Evolutionary conservation across 1,140 invertebrate species (phyloP).

Genomic region (Bactericera cockerelli): DNA sequence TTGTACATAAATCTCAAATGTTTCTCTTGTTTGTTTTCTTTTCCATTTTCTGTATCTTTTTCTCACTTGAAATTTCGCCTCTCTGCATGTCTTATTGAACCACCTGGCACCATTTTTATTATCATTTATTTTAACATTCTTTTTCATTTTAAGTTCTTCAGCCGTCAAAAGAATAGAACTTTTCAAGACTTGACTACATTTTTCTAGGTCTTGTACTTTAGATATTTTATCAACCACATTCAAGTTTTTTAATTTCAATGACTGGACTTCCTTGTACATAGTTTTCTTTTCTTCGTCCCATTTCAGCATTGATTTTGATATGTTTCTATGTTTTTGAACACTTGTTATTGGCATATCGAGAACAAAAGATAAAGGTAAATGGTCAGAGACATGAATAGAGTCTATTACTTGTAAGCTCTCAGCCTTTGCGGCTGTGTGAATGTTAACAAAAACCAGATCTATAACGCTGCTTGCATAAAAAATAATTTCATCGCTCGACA

Average conservation of each 20-base stretch:
- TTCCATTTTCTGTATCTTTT: neutral
- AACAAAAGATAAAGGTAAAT: neutral
- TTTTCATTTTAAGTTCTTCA: neutral
- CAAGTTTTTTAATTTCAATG: neutral
- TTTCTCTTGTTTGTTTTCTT: neutral
- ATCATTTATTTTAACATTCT: neutral
- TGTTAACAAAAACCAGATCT: neutral
- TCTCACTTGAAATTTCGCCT: neutral
- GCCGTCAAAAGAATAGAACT: neutral
- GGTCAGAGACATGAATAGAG: neutral
- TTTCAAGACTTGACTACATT: neutral
- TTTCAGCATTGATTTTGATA: neutral
- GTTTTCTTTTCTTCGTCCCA: neutral
- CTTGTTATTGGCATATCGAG: neutral
- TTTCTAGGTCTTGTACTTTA: neutral
- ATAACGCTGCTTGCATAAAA: neutral
- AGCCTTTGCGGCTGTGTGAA: neutral
- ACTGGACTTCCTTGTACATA: neutral
- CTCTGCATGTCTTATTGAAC: constrained; percentile 3
- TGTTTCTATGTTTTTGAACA: neutral
- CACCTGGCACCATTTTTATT: neutral
- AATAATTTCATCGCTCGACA: neutral
- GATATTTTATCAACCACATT: neutral
- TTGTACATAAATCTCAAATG: neutral
- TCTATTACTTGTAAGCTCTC: neutral